phyloP scores from a whole-genome alignment of 2,797 vertebrate species.

The Spinus olivaceus region DNA sequence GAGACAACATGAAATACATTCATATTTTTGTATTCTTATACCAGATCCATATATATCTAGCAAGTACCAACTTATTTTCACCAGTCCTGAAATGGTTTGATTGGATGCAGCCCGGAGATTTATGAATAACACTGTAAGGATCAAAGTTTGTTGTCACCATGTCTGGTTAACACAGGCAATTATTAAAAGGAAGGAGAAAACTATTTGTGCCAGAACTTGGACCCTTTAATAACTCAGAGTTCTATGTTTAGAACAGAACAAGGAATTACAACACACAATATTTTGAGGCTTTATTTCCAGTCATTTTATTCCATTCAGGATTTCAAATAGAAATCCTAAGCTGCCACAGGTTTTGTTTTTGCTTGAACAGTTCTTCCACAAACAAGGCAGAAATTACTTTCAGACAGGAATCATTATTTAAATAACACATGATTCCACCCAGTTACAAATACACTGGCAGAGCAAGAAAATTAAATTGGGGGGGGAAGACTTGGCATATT shows the following conservation, averaged over 20 bases:
- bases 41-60: neutral
- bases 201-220: neutral
- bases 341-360: constrained; percentile 39
- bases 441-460: neutral
- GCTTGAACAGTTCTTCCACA: constrained; percentile 24
- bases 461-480: constrained; percentile 10
- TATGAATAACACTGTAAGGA: neutral
- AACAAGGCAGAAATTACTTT: constrained; percentile 52
- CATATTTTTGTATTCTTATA: neutral
- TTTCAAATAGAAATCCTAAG: constrained; percentile 39
- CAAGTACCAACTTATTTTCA: neutral
- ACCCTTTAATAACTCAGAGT: constrained; percentile 12
- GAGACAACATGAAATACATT: neutral
- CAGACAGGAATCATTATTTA: constrained; percentile 42
- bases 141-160: neutral
- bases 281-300: constrained; percentile 43
- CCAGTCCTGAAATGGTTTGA: neutral
- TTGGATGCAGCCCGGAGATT: neutral
- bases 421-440: constrained; percentile 30
- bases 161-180: neutral
- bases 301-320: constrained; percentile 49
- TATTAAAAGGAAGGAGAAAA: neutral
- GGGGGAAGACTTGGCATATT: neutral
- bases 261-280: constrained; percentile 21
- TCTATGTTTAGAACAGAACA: constrained; percentile 47